A percentile compares a stretch with the other conserved stretches of the same genome.
Conservation (phyloP, 2,797 vertebrate genomes). For the Mus minutoides region DNA sequence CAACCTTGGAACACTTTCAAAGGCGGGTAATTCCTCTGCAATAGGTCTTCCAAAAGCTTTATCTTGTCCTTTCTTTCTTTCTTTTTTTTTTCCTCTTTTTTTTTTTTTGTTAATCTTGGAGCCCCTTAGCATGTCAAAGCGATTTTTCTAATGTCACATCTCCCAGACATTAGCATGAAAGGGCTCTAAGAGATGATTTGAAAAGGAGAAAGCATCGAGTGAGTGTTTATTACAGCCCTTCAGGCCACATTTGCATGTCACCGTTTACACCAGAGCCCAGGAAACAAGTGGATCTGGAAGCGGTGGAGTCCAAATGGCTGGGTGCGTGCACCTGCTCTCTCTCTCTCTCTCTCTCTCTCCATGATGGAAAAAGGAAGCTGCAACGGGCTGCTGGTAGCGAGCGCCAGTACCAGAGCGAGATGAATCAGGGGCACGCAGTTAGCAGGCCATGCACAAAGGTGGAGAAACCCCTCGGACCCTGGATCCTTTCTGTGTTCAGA, state of each 20-base stretch:
- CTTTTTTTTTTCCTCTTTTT: conserved; percentile 86
- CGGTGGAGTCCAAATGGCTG: conserved; percentile 85
- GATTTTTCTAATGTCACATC: conserved; percentile 99
- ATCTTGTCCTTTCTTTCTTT: conserved; percentile 95
- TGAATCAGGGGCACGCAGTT: conserved; percentile 53
- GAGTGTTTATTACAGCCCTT: conserved; percentile 93
- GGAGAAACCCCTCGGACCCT: background rate
- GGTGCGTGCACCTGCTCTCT: conserved; percentile 83
- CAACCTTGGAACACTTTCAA: conserved; percentile 99
- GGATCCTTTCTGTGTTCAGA: conserved; percentile 9
- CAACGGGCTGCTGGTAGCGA: conserved; percentile 81
- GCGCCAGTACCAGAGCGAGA: conserved; percentile 80
- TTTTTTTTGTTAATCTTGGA: conserved; percentile 97
- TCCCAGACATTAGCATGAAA: conserved; percentile 98
- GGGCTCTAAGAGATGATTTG: conserved; percentile 95
- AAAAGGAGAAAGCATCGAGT: conserved; percentile 95
- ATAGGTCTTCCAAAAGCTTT: conserved; percentile 99
- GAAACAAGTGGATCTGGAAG: conserved; percentile 88
- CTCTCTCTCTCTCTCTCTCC: conserved; percentile 80
- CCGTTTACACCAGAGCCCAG: conserved; percentile 85
- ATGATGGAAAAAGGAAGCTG: conserved; percentile 84
- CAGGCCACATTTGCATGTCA: conserved; percentile 91
- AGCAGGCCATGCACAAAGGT: background rate
- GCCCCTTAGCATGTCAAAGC: conserved; percentile 97
- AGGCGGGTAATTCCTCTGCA: conserved; percentile 99